Evolutionary conservation across 2,888 invertebrate species (phyloP), one percentile per base, ranked within the genome.

Genomic region (Heteropelma amictum): DNA sequence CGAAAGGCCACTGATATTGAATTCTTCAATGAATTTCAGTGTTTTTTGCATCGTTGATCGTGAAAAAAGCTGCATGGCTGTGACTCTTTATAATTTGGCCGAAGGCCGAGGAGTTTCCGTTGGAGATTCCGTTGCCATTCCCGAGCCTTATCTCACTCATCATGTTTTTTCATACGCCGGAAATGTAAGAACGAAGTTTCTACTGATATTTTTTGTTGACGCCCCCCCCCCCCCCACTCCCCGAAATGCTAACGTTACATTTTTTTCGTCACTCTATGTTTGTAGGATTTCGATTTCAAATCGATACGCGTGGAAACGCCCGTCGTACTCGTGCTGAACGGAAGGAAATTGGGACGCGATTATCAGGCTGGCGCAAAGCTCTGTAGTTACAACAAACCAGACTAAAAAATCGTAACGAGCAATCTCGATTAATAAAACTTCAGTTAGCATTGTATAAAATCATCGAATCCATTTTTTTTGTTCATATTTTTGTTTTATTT

Each of bases 31-130:
- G n/a, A n/a, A n/a, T 73, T 61, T 54, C 45, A 96, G 96, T 88
- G 94, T 95, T 35, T 96, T 96, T 89, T 96, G 95, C 83, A 89
- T 96, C 85, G 92, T 95, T 47, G 96, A 96, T 89, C 92, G 92
- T 79, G 92, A 93, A 67, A 92, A 93, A 89, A 90, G 91, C 1
- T 95, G 95, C 85, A 90, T 94, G 53, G 92, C 93, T 17, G 95
- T 96, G 72, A 95, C 95, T 0, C 93, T 97, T 49, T 97, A 96
- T 90, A 97, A 97, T 90, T 92, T 96, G 89, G 95, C 95, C 5
- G 92, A 93, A 84, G 95, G 95, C 0, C 93, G 93, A 85, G 96
- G 96, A 42, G 94, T 95, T 61, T 95, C 95, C 76, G 95, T 97
- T 72, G 96, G 96, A 1, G 96, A 97, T 90, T 92, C 94, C 26